Base-by-base conservation (phyloP, 2,888 invertebrate genomes). In the Germaria angustata region DNA sequence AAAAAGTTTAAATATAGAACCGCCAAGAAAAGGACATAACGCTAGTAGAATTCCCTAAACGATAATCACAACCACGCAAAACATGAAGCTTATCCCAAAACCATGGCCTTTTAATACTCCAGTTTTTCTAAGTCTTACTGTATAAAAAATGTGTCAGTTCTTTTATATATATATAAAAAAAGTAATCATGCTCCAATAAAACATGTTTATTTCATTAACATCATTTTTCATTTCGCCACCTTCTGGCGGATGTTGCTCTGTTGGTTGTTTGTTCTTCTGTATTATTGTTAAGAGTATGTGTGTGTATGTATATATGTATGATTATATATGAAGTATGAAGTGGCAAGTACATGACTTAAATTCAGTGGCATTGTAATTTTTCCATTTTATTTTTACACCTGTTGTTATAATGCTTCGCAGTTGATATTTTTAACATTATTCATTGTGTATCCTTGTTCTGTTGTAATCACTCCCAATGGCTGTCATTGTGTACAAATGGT, bases 121-220 rank as follows among this genome's bases (percentile, higher is more conserved):
- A 11, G 0, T n/a, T 39, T 9, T 13, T 2, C 13, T 28, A 11
- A 15, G 24, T 59, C 4, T 36, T 17, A 8, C 1, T 11, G 13
- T 39, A 22, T 24, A 34, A 44, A 63, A 53, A 73, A 61, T 13
- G 5, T n/a, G 28, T 41, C 2, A 34, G 5, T 36, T 51, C 34
- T 15, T 51, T 51, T 22, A 17, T 36, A 49, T n/a, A 34, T 22
- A 20, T 28, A 28, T 28, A 53, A 68, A 22, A 65, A 22, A n/a
- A 4, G 7, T 36, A 44, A 28, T 57, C 65, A 57, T 79, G 44
- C 72, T 66, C 34, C 51, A 69, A 82, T 73, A 78, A 83, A 86
- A 86, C 85, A 86, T 86, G 86, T 85, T 85, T 86, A 85, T 86
- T 85, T 86, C 86, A 86, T 86, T 86, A 86, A 80, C 83, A 84